These are phyloP conservation scores for Eurystomus glaucurus DNA, from an alignment of 2,797 vertebrate species.

Conservation along the genomic window DNA sequence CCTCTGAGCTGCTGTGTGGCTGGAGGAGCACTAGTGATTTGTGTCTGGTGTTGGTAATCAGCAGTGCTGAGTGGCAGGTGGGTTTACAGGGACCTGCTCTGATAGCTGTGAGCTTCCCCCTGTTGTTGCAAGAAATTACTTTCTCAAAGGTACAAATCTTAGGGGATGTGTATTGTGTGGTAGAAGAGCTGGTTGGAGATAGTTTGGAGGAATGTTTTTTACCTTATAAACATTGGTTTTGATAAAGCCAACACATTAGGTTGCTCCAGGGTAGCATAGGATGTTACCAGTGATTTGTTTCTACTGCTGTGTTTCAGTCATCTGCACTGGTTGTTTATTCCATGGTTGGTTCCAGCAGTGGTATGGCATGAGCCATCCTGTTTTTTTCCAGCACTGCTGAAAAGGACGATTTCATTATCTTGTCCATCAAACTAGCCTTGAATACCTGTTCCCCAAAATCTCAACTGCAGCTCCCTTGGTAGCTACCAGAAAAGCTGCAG, in stretches of 20 bases:
- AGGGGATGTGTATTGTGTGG: rapidly evolving
- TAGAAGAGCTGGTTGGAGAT: not conserved
- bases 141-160: not conserved
- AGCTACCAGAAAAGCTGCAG: not conserved
- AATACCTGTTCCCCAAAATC: not conserved
- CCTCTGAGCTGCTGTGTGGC: not conserved
- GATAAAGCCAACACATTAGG: not conserved
- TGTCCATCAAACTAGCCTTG: not conserved
- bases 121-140: rapidly evolving
- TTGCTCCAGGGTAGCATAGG: not conserved
- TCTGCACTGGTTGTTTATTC: not conserved
- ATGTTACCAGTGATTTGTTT: not conserved
- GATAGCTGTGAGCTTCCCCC: not conserved
- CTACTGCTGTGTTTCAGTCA: not conserved
- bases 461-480: not conserved
- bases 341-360: not conserved
- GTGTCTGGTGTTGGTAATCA: too few species aligned
- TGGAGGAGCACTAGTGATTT: not conserved
- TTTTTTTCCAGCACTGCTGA: rapidly evolving
- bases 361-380: not conserved
- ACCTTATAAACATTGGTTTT: not conserved
- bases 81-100: not conserved
- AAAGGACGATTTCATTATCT: not conserved
- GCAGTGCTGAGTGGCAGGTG: not conserved
- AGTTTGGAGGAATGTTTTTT: not conserved